Base-by-base conservation (phyloP, 2,113 vertebrate genomes). In the Thryonomys swinderianus region DNA sequence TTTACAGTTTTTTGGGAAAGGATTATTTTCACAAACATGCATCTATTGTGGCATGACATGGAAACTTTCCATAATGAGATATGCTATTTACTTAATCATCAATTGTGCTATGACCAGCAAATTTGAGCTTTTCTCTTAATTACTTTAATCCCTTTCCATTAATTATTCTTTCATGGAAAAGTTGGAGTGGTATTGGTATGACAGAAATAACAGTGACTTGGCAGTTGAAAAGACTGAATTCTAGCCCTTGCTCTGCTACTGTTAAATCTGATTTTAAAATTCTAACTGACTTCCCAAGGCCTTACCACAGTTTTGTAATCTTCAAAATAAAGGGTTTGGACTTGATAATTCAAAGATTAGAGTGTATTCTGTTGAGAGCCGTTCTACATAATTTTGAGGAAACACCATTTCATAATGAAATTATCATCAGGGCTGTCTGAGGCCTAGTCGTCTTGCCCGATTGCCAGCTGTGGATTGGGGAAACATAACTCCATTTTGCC, bases 11-110 rank as follows among this genome's bases (percentile, higher is more conserved):
- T 69, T 0, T 14, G n/a, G 32, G 5, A 76, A 81, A 90, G 20
- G 51, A 86, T 62, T 85, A 80, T 81, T 95, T 95, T 95, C 45
- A 91, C 71, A 78, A 57, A 45, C 20, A 23, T 53, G n/a, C 42
- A 23, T 61, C 66, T 88, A 45, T 88, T 64, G 32, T 55, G 61
- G 53, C 34, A 66, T 61, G 37, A 64, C 48, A 37, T 45, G 45
- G 45, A 85, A 85, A 53, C 45, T 51, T 94, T 90, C 83, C 27
- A 10, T 48, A 55, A 59, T 86, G 42, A 92, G 92, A 95, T 23
- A 84, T 4, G 66, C 81, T 34, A 81, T 64, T 86, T 34, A 81
- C 64, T 86, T 90, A n/a, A 83, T 82, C 48, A 82, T 76, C 59
- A 69, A 25, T 5, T 69, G 8, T 69, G 30, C n/a, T 90, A 42